Conservation (phyloP, 2,888 invertebrate genomes). For the Epicampocera succincta region DNA sequence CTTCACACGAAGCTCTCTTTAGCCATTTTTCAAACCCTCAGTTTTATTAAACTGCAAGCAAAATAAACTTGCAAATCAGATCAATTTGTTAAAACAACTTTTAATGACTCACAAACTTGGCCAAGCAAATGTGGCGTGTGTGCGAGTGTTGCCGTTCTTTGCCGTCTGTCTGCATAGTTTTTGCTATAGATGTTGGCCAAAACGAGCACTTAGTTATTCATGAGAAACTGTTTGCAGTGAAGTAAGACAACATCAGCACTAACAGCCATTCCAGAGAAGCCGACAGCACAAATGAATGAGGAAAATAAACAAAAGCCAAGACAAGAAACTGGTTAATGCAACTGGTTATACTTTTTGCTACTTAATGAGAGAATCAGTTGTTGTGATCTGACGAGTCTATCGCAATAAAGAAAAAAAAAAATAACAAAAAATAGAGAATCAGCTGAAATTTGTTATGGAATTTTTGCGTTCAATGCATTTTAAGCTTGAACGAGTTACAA, state of each 20-base stretch:
- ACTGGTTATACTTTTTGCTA: constrained; percentile 36
- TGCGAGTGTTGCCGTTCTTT: constrained; percentile 17
- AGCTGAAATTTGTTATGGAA: constrained; percentile 48
- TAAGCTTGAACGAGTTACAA: constrained; percentile 44
- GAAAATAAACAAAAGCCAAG: constrained; percentile 39
- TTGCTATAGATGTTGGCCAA: background rate
- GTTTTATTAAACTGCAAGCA: background rate
- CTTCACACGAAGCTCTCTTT: background rate
- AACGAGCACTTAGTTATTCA: constrained; percentile 14
- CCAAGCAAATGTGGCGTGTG: background rate
- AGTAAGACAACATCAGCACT: constrained; percentile 23
- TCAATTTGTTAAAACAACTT: constrained; percentile 23
- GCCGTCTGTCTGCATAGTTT: background rate
- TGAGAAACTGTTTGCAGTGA: constrained; percentile 23
- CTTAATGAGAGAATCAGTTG: constrained; percentile 29
- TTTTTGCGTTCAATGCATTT: constrained; percentile 52
- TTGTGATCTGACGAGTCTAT: constrained; percentile 11
- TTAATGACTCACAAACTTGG: constrained; percentile 36
- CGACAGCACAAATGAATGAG: constrained; percentile 30
- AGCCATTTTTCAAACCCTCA: background rate
- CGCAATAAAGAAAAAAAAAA: constrained; percentile 3
- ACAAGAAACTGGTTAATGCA: constrained; percentile 63
- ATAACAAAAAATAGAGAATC: constrained; percentile 5
- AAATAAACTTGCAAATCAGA: constrained; percentile 28
- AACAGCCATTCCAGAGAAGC: constrained; percentile 29